Evolutionary conservation across 2,797 vertebrate genomes (phyloP), one percentile per base, ranked within the genome.

Genomic region (Sus cebifrons): DNA sequence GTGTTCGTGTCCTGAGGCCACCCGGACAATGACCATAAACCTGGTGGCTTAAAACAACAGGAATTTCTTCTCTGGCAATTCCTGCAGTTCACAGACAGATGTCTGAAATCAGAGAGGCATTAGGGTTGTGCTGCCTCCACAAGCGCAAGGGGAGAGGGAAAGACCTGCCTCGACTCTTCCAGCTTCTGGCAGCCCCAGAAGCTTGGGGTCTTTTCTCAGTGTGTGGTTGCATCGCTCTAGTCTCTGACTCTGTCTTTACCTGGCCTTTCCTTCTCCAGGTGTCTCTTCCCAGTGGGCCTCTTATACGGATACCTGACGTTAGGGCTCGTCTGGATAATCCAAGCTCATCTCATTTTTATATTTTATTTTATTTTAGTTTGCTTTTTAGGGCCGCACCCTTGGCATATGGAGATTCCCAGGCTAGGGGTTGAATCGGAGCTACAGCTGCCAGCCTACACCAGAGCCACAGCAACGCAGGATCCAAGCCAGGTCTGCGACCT

Each of bases 101-200:
- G 12, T 65, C 32, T 40, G 52, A 73, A 40, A 40, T 49, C n/a
- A 18, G 54, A 25, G 9, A 14, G 32, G 54, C 36, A 2, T 1
- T 7, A 21, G 36, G 23, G 85, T 56, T 1, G 2, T 0, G 0
- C 29, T 67, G 27, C 29, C 15, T 68, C 82, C 6, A 0, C 4
- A 74, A 16, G 29, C 17, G 14, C 6, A 2, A 2, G 60, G 32
- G 36, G 12, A 60, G 52, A 25, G 3, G 36, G 12, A 60, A 40
- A 25, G 3, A 5, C 10, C 49, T 36, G 44, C 18, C 29, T 40
- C 6, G 1, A 92, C 27, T 52, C 89, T 12, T 75, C 49, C 13
- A 1, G 27, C 40, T 36, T 75, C 36, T 25, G 78, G 25, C 73
- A 52, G 64, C 40, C 27, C 52, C 32, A 23, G 54, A 54, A 36